Base-by-base conservation (phyloP, 2,888 invertebrate species). In the Ligdia adustata region DNA sequence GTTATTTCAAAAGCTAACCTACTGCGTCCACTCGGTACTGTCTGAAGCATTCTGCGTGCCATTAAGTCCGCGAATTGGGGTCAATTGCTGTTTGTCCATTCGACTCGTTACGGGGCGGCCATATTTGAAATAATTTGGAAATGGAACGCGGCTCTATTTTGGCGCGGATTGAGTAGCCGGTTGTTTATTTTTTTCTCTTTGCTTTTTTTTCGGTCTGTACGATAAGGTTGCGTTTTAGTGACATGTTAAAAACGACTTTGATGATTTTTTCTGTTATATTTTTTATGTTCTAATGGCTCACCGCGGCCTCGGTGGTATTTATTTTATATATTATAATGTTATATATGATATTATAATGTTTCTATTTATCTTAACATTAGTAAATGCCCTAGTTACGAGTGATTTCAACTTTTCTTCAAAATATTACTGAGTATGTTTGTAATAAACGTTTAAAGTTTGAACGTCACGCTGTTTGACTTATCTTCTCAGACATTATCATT, bases 61-160 rank as follows among this genome's bases (percentile, higher is more conserved):
- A 59, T 59, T 59, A 59, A 59, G 54, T 61, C 53, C 37, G 52
- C 57, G 62, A 65, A 72, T 72, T 70, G 71, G 57, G 71, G 71
- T 72, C 71, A 72, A 72, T 70, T 72, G 72, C 58, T 70, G 69
- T 69, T 69, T 70, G 71, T 63, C 70, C 46, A 46, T 46, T 46
- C 40, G 46, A 48, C 57, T 58, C 55, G 57, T 58, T 58, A 58
- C 57, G 53, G n/a, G n/a, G 57, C 69, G 64, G 79, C 80, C 81
- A 80, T 81, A 66, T 79, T 80, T 73, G 77, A 79, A 78, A 78
- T 79, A 71, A 79, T 81, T 82, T 72, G 79, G 75, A 74, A 76
- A 77, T 75, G 78, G 35, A 35, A 35, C 35, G 73, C 71, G 62
- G 39, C 26, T 32, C 47, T 42, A 42, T 49, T 55, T 55, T 48